phyloP scores from a whole-genome alignment of 2,888 invertebrate genomes.

The Drosophila borealis region DNA sequence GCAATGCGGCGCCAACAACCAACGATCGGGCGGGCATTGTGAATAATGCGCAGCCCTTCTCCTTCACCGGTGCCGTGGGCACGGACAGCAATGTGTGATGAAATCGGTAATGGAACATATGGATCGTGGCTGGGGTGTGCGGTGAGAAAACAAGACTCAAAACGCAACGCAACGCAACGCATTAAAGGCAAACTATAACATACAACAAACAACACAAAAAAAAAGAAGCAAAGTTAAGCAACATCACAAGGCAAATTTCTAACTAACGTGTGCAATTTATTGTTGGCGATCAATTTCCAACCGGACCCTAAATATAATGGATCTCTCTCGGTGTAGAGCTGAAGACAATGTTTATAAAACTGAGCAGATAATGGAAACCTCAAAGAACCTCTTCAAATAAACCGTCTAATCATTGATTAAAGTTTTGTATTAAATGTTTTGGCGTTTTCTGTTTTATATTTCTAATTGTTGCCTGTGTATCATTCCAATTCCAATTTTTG shows the following conservation, averaged over 20 bases:
- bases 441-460: conserved; percentile 51
- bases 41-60: conserved; percentile 92
- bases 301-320: conserved; percentile 20
- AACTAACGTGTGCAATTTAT: conserved; percentile 66
- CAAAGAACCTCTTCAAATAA: conserved; percentile 42
- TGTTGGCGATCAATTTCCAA: conserved; percentile 29
- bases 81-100: conserved; percentile 89
- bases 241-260: conserved; percentile 30
- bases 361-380: conserved; percentile 31
- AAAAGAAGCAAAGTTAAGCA: conserved; percentile 31
- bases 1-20: conserved; percentile 84
- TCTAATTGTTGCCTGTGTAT: conserved; percentile 71
- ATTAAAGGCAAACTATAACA: conserved; percentile 57
- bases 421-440: conserved; percentile 50
- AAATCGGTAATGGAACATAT: conserved; percentile 19
- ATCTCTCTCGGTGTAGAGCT: conserved; percentile 49
- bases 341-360: conserved; percentile 33
- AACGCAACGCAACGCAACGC: conserved; percentile 55
- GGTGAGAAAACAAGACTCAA: conserved; percentile 78
- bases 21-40: conserved; percentile 91
- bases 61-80: conserved; percentile 89
- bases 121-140: conserved; percentile 56
- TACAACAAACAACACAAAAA: conserved; percentile 33
- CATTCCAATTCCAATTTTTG: conserved; percentile 64
- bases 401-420: conserved; percentile 43